A percentile compares a stretch with the other conserved stretches of the same genome.
Evolutionary conservation across 2,797 vertebrate genomes (phyloP).

Genomic region (Poeciliopsis presidionis): DNA sequence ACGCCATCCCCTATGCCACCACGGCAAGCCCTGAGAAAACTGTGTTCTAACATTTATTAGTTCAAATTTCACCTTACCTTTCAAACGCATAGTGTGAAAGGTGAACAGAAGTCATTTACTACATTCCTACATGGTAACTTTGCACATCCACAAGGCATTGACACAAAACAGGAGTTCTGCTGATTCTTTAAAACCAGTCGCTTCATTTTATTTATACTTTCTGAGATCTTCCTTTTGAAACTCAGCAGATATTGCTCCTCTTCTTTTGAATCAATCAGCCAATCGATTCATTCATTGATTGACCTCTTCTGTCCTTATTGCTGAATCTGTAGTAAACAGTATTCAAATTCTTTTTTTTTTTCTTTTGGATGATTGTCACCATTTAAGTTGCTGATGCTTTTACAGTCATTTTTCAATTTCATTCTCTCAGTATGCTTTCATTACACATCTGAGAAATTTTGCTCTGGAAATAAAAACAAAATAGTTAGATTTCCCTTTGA

Average conservation of each 20-base stretch:
- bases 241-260: constrained; percentile 60
- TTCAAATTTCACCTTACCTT: constrained; percentile 7
- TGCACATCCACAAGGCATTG: not conserved
- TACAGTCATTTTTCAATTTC: not conserved
- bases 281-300: no score
- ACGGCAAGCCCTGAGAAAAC: not conserved
- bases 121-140: not conserved
- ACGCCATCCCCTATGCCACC: no score
- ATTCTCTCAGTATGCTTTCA: not conserved
- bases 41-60: constrained; percentile 57
- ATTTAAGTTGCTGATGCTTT: not conserved
- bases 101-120: not conserved
- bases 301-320: not conserved
- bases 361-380: not conserved
- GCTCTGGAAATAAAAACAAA: not conserved
- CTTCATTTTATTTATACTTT: constrained; percentile 55
- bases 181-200: constrained; percentile 36
- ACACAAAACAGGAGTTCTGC: constrained; percentile 33
- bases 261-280: constrained; percentile 28
- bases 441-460: not conserved
- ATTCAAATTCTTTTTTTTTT: not conserved
- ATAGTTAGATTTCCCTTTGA: not conserved
- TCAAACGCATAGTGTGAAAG: not conserved
- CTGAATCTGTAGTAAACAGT: not conserved
- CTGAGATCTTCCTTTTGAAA: constrained; percentile 54